Percentiles rank a stretch among this genome's conserved stretches.
These are phyloP conservation scores for Popillia japonica DNA, from an alignment of 1,140 invertebrate species.

Conservation along the genomic window DNA sequence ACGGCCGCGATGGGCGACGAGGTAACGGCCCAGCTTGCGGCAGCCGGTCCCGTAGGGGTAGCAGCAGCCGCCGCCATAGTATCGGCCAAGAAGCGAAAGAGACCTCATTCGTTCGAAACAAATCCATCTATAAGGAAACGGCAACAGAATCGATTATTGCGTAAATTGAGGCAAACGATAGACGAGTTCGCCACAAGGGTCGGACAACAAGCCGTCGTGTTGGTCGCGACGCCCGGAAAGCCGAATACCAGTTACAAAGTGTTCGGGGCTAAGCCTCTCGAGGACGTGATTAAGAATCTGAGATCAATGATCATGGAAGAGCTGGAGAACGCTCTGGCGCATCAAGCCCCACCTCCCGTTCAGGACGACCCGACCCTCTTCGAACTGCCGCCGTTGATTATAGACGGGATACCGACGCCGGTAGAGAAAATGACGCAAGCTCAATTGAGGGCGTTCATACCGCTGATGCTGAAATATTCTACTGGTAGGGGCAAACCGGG, in stretches of 20 bases:
- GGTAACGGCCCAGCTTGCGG: constrained; percentile 93
- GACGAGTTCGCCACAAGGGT: constrained; percentile 97
- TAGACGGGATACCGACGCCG: constrained; percentile 97
- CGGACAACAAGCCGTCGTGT: constrained; percentile 95
- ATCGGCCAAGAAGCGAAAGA: constrained; percentile 93
- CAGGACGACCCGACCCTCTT: constrained; percentile 92
- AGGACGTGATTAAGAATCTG: constrained; percentile 94
- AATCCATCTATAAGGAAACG: constrained; percentile 96
- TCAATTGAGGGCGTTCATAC: constrained; percentile 94
- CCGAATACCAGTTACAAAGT: constrained; percentile 95
- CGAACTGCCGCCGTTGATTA: constrained; percentile 93
- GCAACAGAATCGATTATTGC: constrained; percentile 92
- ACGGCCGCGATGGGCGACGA: constrained; percentile 87
- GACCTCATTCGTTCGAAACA: constrained; percentile 96
- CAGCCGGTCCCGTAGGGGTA: constrained; percentile 94
- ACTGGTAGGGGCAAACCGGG: constrained; percentile 96
- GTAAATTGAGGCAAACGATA: constrained; percentile 92
- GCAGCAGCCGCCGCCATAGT: constrained; percentile 96
- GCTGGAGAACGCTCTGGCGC: constrained; percentile 88
- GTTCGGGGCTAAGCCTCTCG: constrained; percentile 95
- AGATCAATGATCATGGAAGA: constrained; percentile 93
- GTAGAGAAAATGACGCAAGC: constrained; percentile 99
- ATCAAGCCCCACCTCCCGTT: constrained; percentile 91
- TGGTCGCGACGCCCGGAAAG: constrained; percentile 97
- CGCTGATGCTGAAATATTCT: constrained; percentile 97